These are phyloP conservation scores for Acromyrmex heyeri DNA, from an alignment of 1,140 invertebrate genomes.

Conservation along the genomic window DNA sequence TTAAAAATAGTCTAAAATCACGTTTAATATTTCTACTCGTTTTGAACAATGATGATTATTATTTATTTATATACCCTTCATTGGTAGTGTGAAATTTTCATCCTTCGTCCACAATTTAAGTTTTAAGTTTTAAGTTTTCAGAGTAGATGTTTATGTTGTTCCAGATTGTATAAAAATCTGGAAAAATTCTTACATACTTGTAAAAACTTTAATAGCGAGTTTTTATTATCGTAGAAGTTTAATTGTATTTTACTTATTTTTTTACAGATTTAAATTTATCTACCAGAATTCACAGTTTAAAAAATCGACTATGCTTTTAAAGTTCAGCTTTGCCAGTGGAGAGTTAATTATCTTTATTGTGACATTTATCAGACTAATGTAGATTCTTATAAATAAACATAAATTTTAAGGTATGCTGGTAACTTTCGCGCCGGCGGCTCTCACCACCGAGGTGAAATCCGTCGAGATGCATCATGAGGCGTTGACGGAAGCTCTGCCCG, in stretches of 20 bases:
- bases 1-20: background rate
- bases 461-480: constrained; percentile 99
- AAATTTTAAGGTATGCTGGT: constrained; percentile 97
- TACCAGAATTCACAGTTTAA: no score
- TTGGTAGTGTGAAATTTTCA: no score
- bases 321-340: background rate
- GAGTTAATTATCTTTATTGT: background rate
- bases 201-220: no score
- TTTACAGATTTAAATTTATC: no score
- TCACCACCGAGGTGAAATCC: constrained; percentile 99
- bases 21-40: background rate
- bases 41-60: background rate
- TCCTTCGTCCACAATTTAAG: no score
- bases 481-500: constrained; percentile 96
- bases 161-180: no score
- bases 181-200: no score
- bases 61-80: background rate
- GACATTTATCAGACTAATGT: background rate
- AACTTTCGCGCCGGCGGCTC: constrained; percentile 96
- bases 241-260: no score
- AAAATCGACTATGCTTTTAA: no score
- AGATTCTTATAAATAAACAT: background rate
- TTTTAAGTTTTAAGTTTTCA: no score
- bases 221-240: no score
- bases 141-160: no score